Conservation (phyloP, 2,888 invertebrate genomes). For the Lasioglossum vierecki region DNA sequence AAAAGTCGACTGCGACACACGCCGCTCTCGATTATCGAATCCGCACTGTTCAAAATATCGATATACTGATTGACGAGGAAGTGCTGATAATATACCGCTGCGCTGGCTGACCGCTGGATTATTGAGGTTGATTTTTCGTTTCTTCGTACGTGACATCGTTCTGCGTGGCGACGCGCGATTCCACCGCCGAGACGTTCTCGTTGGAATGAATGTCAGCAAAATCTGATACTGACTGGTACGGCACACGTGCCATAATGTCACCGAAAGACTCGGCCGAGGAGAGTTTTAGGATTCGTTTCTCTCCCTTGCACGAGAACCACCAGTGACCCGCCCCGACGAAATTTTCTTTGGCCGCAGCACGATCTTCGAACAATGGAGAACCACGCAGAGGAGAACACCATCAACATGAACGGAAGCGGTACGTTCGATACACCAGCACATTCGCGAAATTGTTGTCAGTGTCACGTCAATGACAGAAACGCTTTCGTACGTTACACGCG, state of each 20-base stretch:
- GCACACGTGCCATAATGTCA: conserved; percentile 56
- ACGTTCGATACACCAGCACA: conserved; percentile 41
- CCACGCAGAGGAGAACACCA: conserved; percentile 65
- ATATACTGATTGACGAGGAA: conserved; percentile 59
- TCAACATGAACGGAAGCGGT: conserved; percentile 71
- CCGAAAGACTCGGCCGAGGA: conserved; percentile 34
- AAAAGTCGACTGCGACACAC: conserved; percentile 26
- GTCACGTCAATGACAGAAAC: conserved; percentile 23
- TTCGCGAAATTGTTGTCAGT: conserved; percentile 5
- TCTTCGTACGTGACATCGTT: conserved; percentile 17
- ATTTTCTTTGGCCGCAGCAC: conserved; percentile 32
- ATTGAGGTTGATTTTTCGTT: conserved; percentile 52
- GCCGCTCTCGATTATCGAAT: conserved; percentile 53
- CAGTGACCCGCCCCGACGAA: conserved; percentile 67
- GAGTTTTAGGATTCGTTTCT: conserved; percentile 41
- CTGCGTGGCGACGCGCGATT: background rate
- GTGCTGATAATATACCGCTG: conserved; percentile 48
- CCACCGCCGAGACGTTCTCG: background rate
- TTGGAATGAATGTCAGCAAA: conserved; percentile 46
- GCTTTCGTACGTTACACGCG: background rate
- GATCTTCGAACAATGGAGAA: conserved; percentile 72
- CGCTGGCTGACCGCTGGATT: conserved; percentile 43
- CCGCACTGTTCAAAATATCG: conserved; percentile 54
- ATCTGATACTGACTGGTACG: conserved; percentile 14
- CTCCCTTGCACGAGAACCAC: conserved; percentile 50